These are phyloP conservation scores for Protobothrops flavoviridis DNA, from an alignment of 2,113 vertebrate species.

Conservation along the genomic window DNA sequence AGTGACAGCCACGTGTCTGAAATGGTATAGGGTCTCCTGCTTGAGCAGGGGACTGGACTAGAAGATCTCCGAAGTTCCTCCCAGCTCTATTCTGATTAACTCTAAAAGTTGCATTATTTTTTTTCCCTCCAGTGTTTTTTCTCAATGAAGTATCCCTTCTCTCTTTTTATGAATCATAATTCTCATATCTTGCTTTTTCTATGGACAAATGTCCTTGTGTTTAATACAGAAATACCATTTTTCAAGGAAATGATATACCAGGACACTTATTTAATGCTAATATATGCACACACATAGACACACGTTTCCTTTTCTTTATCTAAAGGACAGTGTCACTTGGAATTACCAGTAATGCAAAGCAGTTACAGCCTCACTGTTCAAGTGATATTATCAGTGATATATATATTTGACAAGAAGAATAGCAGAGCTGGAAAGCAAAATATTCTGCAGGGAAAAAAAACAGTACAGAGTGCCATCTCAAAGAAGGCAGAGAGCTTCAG, in stretches of 20 bases:
- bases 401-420: conserved; percentile 55
- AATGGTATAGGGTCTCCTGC: too few species aligned
- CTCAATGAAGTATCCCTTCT: conserved; percentile 32
- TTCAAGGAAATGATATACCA: conserved; percentile 52
- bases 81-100: too few species aligned
- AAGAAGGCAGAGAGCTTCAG: conserved; percentile 49
- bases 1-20: too few species aligned
- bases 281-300: neutral
- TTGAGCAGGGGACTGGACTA: too few species aligned
- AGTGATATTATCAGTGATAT: conserved; percentile 65
- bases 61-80: too few species aligned
- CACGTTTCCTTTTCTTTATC: conserved; percentile 30
- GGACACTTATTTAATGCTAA: conserved; percentile 24
- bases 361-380: conserved; percentile 55
- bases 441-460: conserved; percentile 59
- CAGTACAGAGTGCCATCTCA: conserved; percentile 56
- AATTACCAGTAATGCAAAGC: conserved; percentile 63
- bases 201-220: conserved; percentile 32
- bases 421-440: conserved; percentile 55
- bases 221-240: conserved; percentile 47
- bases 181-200: conserved; percentile 33
- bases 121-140: neutral
- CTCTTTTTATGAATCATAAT: conserved; percentile 45
- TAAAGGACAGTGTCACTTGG: conserved; percentile 43
- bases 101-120: neutral